Percentiles rank a stretch among this genome's conserved stretches.
Evolutionary conservation across 2,888 invertebrate species (phyloP).

Genomic region (Phasia obesa): DNA sequence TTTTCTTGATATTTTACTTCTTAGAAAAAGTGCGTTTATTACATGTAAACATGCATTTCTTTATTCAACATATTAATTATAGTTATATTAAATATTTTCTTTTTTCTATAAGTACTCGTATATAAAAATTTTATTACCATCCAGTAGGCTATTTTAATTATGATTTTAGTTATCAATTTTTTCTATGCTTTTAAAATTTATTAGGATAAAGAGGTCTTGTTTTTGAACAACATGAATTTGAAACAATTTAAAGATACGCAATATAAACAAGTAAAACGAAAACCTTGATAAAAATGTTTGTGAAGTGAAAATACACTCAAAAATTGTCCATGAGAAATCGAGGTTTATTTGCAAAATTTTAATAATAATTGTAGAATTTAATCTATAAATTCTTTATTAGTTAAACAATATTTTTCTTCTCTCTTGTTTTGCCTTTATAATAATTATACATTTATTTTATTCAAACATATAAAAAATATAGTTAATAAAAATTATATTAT

Average conservation of each 20-base stretch:
- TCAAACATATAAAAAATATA: constrained; percentile 34
- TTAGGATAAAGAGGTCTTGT: not conserved
- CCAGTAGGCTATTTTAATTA: constrained; percentile 54
- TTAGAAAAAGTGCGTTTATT: not conserved
- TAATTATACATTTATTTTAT: constrained; percentile 36
- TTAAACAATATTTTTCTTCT: constrained; percentile 26
- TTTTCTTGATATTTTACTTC: not conserved
- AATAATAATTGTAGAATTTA: not conserved
- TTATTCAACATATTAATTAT: not conserved
- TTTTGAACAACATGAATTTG: too few relatives aligned
- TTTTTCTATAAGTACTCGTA: too few relatives aligned
- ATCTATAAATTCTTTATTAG: constrained; percentile 31
- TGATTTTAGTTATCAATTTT: constrained; percentile 32
- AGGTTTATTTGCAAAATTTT: not conserved
- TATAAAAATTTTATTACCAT: not conserved
- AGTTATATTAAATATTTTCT: not conserved
- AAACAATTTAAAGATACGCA: not conserved
- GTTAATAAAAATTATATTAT: constrained; percentile 69
- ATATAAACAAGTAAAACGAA: not conserved
- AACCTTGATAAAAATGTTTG: not conserved
- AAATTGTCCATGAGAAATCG: too few relatives aligned
- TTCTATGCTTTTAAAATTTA: constrained; percentile 8
- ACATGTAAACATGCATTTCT: not conserved
- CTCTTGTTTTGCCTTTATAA: constrained; percentile 37
- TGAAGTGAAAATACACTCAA: too few relatives aligned